These are phyloP conservation scores for Phrynocephalus vlangalii DNA, from an alignment of 2,797 vertebrate genomes.

Conservation along the genomic window DNA sequence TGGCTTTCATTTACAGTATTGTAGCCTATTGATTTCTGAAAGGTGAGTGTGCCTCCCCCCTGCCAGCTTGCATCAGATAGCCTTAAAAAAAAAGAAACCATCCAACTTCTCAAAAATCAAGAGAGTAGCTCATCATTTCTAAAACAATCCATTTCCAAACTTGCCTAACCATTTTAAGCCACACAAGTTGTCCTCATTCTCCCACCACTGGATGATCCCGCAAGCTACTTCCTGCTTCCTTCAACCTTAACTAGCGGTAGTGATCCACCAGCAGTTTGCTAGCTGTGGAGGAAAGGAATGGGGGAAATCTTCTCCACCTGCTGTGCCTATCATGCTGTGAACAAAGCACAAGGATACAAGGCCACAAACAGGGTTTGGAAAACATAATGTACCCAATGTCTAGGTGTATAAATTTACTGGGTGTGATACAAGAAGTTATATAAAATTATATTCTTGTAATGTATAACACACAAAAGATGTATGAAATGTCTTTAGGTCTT, in stretches of 20 bases:
- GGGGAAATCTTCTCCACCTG: not conserved
- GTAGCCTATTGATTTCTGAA: not conserved
- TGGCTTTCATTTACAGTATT: not conserved
- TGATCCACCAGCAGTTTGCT: not conserved
- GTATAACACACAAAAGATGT: not conserved
- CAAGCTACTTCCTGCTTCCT: too few species aligned
- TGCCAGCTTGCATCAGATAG: not conserved
- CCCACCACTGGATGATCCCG: too few species aligned
- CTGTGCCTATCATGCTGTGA: too few species aligned
- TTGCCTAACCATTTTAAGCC: not conserved
- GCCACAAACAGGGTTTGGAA: not conserved
- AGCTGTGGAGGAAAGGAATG: not conserved
- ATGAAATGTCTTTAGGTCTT: not conserved
- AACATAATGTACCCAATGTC: not conserved
- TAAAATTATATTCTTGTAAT: not conserved
- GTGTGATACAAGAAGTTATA: not conserved
- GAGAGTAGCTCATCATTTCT: not conserved
- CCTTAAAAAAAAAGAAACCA: not conserved
- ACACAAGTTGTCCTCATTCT: not conserved
- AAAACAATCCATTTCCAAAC: not conserved
- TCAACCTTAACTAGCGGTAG: not conserved
- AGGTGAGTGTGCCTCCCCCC: too few species aligned
- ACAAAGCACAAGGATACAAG: not conserved
- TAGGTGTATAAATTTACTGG: not conserved
- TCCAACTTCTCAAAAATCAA: not conserved